A percentile compares a stretch with the other conserved stretches of the same genome.
Evolutionary conservation across 2,888 invertebrate species (phyloP).

Genomic region (Phlogophora meticulosa): DNA sequence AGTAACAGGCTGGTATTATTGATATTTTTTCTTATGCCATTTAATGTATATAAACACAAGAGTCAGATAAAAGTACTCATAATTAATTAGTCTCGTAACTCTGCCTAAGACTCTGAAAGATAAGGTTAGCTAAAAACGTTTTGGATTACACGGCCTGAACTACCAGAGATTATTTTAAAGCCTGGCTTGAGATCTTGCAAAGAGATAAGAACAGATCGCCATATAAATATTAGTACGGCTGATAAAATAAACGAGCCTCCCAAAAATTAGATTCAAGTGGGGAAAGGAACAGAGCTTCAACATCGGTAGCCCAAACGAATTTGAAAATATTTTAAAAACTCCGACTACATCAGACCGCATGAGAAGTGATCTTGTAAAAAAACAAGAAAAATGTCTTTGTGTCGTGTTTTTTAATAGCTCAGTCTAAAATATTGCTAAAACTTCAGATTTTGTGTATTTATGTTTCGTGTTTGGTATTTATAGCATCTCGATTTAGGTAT

Average conservation of each 20-base stretch:
- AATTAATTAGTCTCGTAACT: not conserved
- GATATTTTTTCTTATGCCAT: too few species aligned
- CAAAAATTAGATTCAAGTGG: not conserved
- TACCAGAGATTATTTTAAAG: conserved; percentile 35
- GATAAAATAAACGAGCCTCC: not conserved
- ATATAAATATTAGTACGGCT: not conserved
- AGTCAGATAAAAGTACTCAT: not conserved
- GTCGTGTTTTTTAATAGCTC: not conserved
- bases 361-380: too few species aligned
- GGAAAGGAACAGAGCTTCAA: not conserved
- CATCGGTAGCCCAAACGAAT: too few species aligned
- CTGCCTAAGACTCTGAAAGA: conserved; percentile 12
- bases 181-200: not conserved
- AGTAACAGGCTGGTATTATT: too few species aligned
- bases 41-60: not conserved
- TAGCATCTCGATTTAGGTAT: too few species aligned
- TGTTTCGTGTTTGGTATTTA: too few species aligned
- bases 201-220: conserved; percentile 5
- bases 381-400: too few species aligned
- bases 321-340: too few species aligned
- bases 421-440: not conserved
- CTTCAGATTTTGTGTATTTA: too few species aligned
- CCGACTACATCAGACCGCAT: too few species aligned
- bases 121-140: conserved; percentile 25
- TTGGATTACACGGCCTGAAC: conserved; percentile 14